Evolutionary conservation across 2,888 invertebrate species (phyloP).

Genomic region (Hirtodrosophila confusa): DNA sequence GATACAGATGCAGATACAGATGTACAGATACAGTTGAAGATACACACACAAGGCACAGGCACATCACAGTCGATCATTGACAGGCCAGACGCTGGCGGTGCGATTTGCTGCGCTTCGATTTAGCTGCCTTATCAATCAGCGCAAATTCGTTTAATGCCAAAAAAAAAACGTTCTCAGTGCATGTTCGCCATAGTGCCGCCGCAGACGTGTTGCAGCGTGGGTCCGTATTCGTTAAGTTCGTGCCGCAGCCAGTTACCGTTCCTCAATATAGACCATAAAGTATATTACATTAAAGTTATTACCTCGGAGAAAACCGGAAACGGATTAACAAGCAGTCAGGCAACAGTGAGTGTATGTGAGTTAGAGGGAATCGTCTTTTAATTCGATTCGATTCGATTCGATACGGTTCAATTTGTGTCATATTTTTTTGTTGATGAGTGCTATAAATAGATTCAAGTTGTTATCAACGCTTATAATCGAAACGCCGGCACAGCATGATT

Average conservation of each 20-base stretch:
- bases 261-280: background rate
- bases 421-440: constrained; percentile 34
- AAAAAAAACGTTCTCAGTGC: constrained; percentile 71
- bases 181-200: constrained; percentile 63
- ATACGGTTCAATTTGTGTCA: constrained; percentile 48
- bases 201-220: constrained; percentile 67
- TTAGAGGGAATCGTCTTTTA: constrained; percentile 5
- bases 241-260: background rate
- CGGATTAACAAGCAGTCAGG: constrained; percentile 26
- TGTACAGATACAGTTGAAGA: constrained; percentile 2
- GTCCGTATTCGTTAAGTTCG: constrained; percentile 24
- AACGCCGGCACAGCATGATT: constrained; percentile 63
- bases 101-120: constrained; percentile 65
- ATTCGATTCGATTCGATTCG: constrained; percentile 9
- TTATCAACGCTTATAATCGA: constrained; percentile 65
- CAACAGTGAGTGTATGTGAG: constrained; percentile 30
- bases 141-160: constrained; percentile 71
- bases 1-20: constrained; percentile 10
- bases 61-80: constrained; percentile 45
- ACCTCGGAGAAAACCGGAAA: constrained; percentile 1
- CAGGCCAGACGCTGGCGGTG: constrained; percentile 53
- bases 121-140: constrained; percentile 70
- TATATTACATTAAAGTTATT: constrained; percentile 1
- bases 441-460: constrained; percentile 66
- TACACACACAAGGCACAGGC: constrained; percentile 28